A percentile compares a stretch with the other conserved stretches of the same genome.
phyloP scores from a whole-genome alignment of 2,113 vertebrate genomes.

The Carassius carassius region DNA sequence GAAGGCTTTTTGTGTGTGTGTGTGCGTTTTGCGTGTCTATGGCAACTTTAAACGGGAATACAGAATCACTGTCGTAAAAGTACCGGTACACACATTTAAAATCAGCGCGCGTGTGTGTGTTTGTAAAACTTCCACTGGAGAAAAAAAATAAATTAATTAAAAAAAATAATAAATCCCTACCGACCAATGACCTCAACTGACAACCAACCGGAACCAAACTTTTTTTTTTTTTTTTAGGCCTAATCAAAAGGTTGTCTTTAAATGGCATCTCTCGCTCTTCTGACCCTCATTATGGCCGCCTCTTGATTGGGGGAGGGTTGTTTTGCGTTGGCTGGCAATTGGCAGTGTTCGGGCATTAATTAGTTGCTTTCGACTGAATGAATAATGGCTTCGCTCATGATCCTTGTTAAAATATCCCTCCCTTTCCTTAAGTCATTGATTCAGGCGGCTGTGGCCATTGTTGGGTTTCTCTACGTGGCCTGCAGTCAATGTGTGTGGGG shows the following conservation, averaged over 20 bases:
- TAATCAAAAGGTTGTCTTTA: conserved; percentile 32
- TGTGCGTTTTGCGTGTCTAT: too few species aligned
- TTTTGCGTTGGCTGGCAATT: conserved; percentile 30
- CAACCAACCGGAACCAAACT: too few species aligned
- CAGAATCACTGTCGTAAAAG: too few species aligned
- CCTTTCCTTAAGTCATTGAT: conserved; percentile 46
- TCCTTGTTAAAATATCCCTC: conserved; percentile 47
- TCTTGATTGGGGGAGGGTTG: conserved; percentile 18
- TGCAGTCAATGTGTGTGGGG: conserved; percentile 12
- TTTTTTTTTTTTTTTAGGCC: too few species aligned
- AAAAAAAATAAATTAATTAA: too few species aligned
- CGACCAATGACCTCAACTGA: too few species aligned
- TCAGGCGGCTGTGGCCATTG: conserved; percentile 38
- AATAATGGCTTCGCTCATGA: conserved; percentile 52
- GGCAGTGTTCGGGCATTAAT: conserved; percentile 52
- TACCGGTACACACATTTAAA: too few species aligned
- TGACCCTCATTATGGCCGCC: background rate
- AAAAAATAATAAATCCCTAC: too few species aligned
- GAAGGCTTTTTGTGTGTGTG: too few species aligned
- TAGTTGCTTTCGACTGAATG: conserved; percentile 55
- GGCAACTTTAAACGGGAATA: too few species aligned
- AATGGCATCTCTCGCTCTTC: background rate
- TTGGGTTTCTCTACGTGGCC: conserved; percentile 31
- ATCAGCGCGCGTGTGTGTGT: too few species aligned
- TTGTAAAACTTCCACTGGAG: too few species aligned